Evolutionary conservation across 2,888 invertebrate genomes (phyloP).

Genomic region (Liopterus haemorrhoidalis): DNA sequence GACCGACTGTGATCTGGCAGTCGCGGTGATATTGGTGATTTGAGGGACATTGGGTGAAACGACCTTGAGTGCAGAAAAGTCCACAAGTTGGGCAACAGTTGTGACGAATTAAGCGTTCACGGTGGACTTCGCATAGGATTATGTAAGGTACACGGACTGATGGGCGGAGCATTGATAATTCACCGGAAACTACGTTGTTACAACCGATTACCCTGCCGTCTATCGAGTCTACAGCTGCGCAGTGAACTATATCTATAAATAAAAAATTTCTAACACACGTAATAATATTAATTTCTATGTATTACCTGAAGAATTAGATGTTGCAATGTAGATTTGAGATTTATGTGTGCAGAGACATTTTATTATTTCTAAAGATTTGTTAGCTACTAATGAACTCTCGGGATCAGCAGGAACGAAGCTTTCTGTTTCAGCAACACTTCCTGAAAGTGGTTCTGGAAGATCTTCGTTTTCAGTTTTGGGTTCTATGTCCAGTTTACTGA

Average conservation of each 20-base stretch:
- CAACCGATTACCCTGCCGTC: constrained; percentile 74
- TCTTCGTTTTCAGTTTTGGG: constrained; percentile 23
- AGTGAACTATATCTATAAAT: constrained; percentile 56
- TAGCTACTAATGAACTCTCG: constrained; percentile 32
- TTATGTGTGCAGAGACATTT: constrained; percentile 51
- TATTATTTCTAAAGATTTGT: constrained; percentile 21
- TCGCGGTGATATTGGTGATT: constrained; percentile 79
- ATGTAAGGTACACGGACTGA: constrained; percentile 72
- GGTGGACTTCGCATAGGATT: constrained; percentile 73
- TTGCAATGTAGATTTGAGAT: constrained; percentile 51
- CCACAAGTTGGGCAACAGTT: constrained; percentile 90
- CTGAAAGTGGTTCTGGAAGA: constrained; percentile 27
- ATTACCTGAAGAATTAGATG: constrained; percentile 36
- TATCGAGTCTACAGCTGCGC: constrained; percentile 70
- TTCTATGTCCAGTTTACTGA: no score
- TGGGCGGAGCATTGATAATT: constrained; percentile 59
- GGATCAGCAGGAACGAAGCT: constrained; percentile 34
- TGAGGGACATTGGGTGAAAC: constrained; percentile 71
- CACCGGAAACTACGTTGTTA: constrained; percentile 59
- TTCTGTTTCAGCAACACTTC: constrained; percentile 33
- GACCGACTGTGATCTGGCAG: constrained; percentile 51
- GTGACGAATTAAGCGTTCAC: constrained; percentile 67
- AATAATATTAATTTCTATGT: constrained; percentile 15
- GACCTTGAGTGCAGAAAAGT: constrained; percentile 84
- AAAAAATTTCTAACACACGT: constrained; percentile 17